Conservation (phyloP, 1,140 invertebrate genomes). For the Rhagoletis zephyria region DNA sequence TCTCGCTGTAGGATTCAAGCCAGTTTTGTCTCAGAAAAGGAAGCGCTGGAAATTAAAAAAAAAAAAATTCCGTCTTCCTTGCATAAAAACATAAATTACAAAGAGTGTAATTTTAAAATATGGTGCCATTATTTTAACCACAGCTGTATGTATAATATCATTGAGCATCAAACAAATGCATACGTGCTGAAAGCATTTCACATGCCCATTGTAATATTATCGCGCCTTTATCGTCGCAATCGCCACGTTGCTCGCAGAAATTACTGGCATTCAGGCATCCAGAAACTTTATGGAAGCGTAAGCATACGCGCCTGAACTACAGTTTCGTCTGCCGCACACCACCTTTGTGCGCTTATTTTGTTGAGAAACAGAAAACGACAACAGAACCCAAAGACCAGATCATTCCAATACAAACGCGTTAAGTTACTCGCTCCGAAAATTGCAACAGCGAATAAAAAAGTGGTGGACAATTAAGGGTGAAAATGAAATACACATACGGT, state of each 20-base stretch:
- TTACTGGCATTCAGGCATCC: background rate
- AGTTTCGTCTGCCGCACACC: background rate
- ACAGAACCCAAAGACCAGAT: constrained; percentile 9
- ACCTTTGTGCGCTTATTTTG: background rate
- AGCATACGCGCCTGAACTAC: background rate
- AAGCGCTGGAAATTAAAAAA: no score
- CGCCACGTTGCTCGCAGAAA: background rate
- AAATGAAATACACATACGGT: background rate
- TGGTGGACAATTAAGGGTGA: background rate
- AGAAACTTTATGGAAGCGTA: constrained; percentile 22
- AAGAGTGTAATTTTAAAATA: no score
- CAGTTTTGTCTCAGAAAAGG: no score
- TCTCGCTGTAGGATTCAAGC: no score
- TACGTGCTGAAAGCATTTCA: no score
- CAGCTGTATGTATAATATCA: no score
- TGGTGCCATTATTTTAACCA: no score
- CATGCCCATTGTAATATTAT: background rate
- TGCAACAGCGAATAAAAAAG: constrained; percentile 15
- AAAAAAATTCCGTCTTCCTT: no score
- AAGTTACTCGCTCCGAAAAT: background rate
- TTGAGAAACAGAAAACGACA: constrained; percentile 34
- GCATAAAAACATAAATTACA: no score
- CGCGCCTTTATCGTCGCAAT: background rate
- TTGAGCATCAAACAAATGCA: no score
- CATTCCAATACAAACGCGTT: background rate